These are phyloP conservation scores for Embiotoca jacksoni DNA, from an alignment of 2,113 vertebrate species.

Conservation along the genomic window DNA sequence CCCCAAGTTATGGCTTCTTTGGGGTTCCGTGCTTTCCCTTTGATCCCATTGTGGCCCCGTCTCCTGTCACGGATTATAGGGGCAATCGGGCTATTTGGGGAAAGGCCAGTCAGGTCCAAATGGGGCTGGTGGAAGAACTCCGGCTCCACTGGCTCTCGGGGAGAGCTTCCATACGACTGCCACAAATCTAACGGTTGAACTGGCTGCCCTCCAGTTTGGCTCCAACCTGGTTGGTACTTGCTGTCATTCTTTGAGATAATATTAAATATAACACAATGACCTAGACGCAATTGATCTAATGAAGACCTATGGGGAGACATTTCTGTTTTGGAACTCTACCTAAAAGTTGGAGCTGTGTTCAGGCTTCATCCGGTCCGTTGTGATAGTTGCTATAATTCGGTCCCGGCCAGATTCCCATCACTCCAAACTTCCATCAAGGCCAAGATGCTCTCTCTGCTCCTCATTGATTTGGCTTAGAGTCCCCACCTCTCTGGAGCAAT, in stretches of 20 bases:
- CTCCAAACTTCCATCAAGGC: slow-evolving; percentile 67
- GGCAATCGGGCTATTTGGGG: slow-evolving; percentile 71
- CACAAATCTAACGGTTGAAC: slow-evolving; percentile 72
- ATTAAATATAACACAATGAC: slow-evolving; percentile 45
- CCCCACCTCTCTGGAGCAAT: slow-evolving; percentile 74
- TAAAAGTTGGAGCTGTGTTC: slow-evolving; percentile 48
- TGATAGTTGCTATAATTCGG: slow-evolving; percentile 46
- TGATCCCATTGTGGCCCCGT: slow-evolving; percentile 70
- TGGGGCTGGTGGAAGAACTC: slow-evolving; percentile 67
- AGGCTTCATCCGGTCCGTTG: slow-evolving; percentile 29
- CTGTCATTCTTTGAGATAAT: slow-evolving; percentile 53
- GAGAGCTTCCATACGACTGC: slow-evolving; percentile 54
- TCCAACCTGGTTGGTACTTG: slow-evolving; percentile 25
- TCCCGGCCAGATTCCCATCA: slow-evolving; percentile 49
- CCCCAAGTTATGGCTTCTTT: slow-evolving; percentile 78
- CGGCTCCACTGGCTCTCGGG: slow-evolving; percentile 63
- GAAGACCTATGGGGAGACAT: slow-evolving; percentile 43
- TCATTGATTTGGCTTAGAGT: slow-evolving; percentile 76
- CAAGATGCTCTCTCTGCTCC: slow-evolving; percentile 38
- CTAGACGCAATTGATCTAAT: slow-evolving; percentile 33
- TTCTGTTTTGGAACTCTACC: slow-evolving; percentile 37
- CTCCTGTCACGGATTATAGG: slow-evolving; percentile 73
- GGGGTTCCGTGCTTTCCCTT: slow-evolving; percentile 68
- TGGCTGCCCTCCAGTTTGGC: slow-evolving; percentile 57
- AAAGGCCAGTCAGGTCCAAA: slow-evolving; percentile 77